phyloP scores from a whole-genome alignment of 1,140 invertebrate species.

The Trypoxylus dichotomus region DNA sequence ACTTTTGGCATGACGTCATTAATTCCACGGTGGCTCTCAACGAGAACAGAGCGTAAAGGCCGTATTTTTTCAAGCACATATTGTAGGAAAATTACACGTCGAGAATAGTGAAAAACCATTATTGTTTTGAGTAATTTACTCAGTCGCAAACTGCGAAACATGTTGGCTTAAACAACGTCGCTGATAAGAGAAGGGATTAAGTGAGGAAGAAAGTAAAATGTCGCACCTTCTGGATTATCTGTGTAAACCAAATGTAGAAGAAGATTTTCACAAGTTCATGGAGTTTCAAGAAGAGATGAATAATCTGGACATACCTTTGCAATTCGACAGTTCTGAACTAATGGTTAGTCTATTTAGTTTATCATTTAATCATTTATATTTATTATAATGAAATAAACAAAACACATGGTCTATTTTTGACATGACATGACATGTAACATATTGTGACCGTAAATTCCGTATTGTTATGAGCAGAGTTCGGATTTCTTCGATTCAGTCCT shows the following conservation, averaged over 20 bases:
- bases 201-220: constrained; percentile 26
- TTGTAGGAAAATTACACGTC: not conserved
- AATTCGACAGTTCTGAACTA: constrained; percentile 46
- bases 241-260: constrained; percentile 28
- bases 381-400: constrained; percentile 24
- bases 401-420: not conserved
- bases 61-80: not conserved
- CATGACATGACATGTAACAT: constrained; percentile 8
- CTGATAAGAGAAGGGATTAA: not conserved
- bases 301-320: constrained; percentile 46
- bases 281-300: constrained; percentile 41
- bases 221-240: constrained; percentile 35
- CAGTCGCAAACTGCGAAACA: not conserved
- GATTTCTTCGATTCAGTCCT: constrained; percentile 52
- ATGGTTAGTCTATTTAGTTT: constrained; percentile 44
- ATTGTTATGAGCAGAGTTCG: constrained; percentile 44
- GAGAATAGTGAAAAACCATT: not conserved
- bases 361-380: constrained; percentile 13
- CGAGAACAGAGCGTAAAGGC: constrained; percentile 27
- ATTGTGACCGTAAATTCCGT: constrained; percentile 23
- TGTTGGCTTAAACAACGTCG: not conserved
- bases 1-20: constrained; percentile 39
- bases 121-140: not conserved
- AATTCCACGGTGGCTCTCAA: constrained; percentile 41
- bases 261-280: constrained; percentile 16